Evolutionary conservation across 1,140 invertebrate genomes (phyloP).

Genomic region (Ooceraea biroi): DNA sequence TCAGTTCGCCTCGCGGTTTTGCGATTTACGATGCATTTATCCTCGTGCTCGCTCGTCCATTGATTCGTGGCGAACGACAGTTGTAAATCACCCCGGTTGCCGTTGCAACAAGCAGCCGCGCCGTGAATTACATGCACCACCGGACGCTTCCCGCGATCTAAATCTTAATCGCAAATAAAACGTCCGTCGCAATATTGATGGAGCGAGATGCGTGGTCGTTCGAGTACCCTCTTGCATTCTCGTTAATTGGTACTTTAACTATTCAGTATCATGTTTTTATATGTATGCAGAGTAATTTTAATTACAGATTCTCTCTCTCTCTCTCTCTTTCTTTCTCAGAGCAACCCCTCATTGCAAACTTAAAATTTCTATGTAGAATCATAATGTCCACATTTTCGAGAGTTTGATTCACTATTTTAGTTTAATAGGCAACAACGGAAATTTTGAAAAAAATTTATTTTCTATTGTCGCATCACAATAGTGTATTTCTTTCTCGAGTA

Average conservation of each 20-base stretch:
- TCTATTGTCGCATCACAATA: too few species aligned
- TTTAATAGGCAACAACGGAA: too few species aligned
- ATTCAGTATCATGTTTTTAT: background rate
- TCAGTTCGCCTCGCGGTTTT: slow-evolving; percentile 6
- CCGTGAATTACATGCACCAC: slow-evolving; percentile 66
- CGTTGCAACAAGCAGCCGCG: slow-evolving; percentile 7
- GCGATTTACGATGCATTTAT: slow-evolving; percentile 50
- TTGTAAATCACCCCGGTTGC: slow-evolving; percentile 67
- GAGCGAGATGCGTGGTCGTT: background rate
- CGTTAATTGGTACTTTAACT: background rate
- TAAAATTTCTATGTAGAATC: too few species aligned
- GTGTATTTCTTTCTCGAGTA: too few species aligned
- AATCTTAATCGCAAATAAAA: slow-evolving; percentile 48
- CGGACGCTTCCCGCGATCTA: slow-evolving; percentile 50
- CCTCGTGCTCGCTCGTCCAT: slow-evolving; percentile 54
- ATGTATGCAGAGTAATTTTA: too few species aligned
- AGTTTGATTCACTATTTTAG: too few species aligned
- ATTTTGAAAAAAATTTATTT: too few species aligned
- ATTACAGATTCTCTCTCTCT: too few species aligned
- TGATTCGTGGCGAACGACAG: slow-evolving; percentile 66
- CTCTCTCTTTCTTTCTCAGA: too few species aligned
- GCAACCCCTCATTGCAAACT: too few species aligned
- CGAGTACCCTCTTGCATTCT: background rate
- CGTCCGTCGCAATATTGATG: background rate
- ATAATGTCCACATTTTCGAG: too few species aligned